phyloP scores from a whole-genome alignment of 2,113 vertebrate genomes.

The Uria lomvia region DNA sequence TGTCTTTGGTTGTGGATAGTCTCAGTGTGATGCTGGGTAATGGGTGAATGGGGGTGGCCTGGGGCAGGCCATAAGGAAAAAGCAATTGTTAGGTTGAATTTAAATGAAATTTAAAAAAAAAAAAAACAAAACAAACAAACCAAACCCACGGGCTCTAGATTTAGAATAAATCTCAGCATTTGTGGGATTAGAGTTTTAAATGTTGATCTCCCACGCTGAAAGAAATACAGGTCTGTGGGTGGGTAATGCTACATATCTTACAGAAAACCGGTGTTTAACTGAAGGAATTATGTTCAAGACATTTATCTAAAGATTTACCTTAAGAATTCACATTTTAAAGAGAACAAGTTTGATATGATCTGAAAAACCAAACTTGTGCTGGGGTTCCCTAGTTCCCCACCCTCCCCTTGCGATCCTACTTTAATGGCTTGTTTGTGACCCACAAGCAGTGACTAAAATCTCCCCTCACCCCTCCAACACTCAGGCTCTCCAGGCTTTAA shows the following conservation, averaged over 20 bases:
- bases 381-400: neutral
- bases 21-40: neutral
- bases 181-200: slow-evolving; percentile 8
- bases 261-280: neutral
- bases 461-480: neutral
- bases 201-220: slow-evolving; percentile 33
- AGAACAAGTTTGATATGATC: neutral
- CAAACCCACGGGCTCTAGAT: neutral
- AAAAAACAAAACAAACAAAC: neutral
- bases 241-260: slow-evolving; percentile 2
- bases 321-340: neutral
- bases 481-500: neutral
- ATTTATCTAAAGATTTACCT: neutral
- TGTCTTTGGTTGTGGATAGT: neutral
- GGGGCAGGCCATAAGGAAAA: neutral
- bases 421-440: neutral
- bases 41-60: neutral
- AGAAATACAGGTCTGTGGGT: slow-evolving; percentile 34
- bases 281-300: neutral
- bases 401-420: neutral
- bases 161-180: neutral
- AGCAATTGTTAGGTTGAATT: neutral
- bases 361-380: neutral
- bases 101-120: neutral
- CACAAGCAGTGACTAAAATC: neutral